phyloP scores from a whole-genome alignment of 2,113 vertebrate species.

The Brachyistius frenatus region DNA sequence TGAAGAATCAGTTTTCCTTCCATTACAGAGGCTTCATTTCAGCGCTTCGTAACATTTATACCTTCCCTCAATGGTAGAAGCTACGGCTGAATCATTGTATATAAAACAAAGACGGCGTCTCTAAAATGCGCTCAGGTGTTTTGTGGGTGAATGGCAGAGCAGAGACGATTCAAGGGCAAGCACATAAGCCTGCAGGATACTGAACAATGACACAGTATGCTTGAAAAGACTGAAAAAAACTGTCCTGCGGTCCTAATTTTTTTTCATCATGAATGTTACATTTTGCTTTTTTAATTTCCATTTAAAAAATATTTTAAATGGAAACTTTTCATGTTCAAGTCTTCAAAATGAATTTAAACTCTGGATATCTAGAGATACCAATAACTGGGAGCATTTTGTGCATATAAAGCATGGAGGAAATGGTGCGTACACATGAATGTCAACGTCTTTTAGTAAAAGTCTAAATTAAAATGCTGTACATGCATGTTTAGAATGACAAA shows the following conservation, averaged over 20 bases:
- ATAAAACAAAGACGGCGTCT: conserved; percentile 38
- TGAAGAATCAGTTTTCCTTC: conserved; percentile 53
- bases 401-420: neutral
- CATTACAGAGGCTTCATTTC: conserved; percentile 42
- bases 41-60: conserved; percentile 44
- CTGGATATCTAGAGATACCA: neutral
- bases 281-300: conserved; percentile 24
- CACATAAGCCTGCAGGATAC: neutral
- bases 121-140: conserved; percentile 63
- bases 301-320: neutral
- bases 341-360: neutral
- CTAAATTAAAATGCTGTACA: neutral
- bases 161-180: conserved; percentile 37
- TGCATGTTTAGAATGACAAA: conserved; percentile 13
- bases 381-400: neutral
- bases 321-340: neutral
- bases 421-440: neutral
- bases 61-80: conserved; percentile 30
- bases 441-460: neutral
- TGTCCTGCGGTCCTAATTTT: neutral
- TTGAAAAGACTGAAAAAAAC: neutral
- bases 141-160: conserved; percentile 22
- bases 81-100: conserved; percentile 27
- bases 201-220: conserved; percentile 16
- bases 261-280: neutral